A percentile compares a stretch with the other conserved stretches of the same genome.
Evolutionary conservation across 2,797 vertebrate genomes (phyloP).

Genomic region (Pangasius larnaudii): DNA sequence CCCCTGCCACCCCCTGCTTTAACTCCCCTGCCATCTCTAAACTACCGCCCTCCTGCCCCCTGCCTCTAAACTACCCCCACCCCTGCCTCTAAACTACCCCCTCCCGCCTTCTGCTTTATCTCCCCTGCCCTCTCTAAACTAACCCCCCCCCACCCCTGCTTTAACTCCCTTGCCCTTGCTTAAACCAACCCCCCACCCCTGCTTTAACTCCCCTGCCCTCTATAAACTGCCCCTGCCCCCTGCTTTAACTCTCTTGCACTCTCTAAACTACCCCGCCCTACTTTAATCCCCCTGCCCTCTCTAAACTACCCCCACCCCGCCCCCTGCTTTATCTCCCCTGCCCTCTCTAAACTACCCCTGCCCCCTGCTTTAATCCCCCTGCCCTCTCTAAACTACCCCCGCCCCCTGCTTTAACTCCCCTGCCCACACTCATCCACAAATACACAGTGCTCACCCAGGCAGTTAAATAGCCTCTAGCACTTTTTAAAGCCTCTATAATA

Average conservation of each 20-base stretch:
- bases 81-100: background rate
- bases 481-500: background rate
- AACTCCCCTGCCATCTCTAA: background rate
- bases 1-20: background rate
- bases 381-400: background rate
- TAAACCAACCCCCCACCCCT: background rate
- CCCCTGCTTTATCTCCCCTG: background rate
- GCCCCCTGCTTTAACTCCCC: background rate
- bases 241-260: background rate
- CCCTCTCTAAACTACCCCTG: background rate
- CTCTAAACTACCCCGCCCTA: background rate
- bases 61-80: background rate
- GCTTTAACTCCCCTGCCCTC: background rate
- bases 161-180: background rate
- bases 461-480: background rate
- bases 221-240: background rate
- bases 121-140: background rate
- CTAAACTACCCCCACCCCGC: background rate
- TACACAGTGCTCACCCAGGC: background rate
- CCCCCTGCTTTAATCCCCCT: background rate
- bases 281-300: background rate
- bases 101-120: fast-evolving
- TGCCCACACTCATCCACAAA: background rate
- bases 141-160: background rate
- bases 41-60: background rate